These are phyloP conservation scores for Pemphigus obesinymphae DNA, from an alignment of 1,140 invertebrate genomes.

Conservation along the genomic window DNA sequence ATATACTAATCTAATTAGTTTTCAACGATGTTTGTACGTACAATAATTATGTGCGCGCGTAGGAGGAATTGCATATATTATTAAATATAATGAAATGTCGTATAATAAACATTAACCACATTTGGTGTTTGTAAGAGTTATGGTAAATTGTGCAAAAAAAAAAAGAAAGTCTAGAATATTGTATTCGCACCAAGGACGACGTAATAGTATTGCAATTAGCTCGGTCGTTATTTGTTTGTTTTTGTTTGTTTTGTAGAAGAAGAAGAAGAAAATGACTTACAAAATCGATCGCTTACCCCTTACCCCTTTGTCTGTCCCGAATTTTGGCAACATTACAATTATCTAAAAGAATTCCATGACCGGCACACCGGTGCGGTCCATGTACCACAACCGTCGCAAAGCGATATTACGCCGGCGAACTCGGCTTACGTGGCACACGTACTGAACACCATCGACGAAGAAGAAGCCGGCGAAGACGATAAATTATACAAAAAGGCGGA, in stretches of 20 bases:
- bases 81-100: not conserved
- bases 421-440: not conserved
- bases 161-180: not conserved
- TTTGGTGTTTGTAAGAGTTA: not conserved
- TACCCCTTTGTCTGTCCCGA: not conserved
- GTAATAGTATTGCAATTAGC: not conserved
- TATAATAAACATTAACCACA: not conserved
- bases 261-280: not conserved
- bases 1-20: no score
- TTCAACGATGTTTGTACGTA: not conserved
- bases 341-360: conserved; percentile 18
- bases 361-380: not conserved
- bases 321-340: conserved; percentile 28
- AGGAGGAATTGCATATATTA: not conserved
- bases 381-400: not conserved
- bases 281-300: conserved; percentile 1
- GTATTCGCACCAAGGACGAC: not conserved
- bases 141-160: not conserved
- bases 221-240: not conserved
- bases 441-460: conserved; percentile 20
- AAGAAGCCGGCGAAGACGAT: not conserved
- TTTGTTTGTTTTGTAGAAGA: conserved; percentile 31
- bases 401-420: not conserved
- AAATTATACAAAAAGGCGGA: not conserved
- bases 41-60: not conserved